phyloP scores from a whole-genome alignment of 2,888 invertebrate genomes.

The Vannuccia rotundouncinata region DNA sequence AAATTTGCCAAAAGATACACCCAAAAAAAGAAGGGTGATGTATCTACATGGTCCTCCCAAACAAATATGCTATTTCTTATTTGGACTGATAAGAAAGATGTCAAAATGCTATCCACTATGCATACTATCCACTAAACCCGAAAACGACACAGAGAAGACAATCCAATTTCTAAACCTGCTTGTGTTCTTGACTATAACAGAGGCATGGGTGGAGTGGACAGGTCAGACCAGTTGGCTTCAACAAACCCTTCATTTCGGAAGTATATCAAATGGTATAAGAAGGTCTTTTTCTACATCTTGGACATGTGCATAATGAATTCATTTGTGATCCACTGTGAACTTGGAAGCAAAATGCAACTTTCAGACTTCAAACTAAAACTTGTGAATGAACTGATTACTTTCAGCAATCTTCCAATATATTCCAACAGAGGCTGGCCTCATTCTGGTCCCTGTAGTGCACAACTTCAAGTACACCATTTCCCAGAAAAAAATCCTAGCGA shows the following conservation, averaged over 20 bases:
- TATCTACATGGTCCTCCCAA: background rate
- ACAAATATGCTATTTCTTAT: background rate
- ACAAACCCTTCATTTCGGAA: background rate
- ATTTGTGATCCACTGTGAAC: background rate
- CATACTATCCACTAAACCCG: no score
- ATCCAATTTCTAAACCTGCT: conserved; percentile 3
- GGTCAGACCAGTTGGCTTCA: conserved; percentile 20
- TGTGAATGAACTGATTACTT: background rate
- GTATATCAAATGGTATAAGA: conserved; percentile 28
- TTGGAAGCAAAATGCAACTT: background rate
- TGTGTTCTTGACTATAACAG: conserved; percentile 12
- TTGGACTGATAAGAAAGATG: background rate
- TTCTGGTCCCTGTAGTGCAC: background rate
- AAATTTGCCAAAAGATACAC: background rate
- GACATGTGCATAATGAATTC: conserved; percentile 30
- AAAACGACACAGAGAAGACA: no score
- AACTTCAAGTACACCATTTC: background rate
- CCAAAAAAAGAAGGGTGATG: background rate
- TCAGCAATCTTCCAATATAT: conserved; percentile 15
- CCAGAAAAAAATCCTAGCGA: background rate
- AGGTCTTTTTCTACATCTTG: conserved; percentile 22
- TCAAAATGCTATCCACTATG: background rate
- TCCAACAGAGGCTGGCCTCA: background rate
- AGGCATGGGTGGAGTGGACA: conserved; percentile 15
- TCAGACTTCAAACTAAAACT: conserved; percentile 19